Base-by-base conservation (phyloP, 1,140 invertebrate species). In the Delia radicum region DNA sequence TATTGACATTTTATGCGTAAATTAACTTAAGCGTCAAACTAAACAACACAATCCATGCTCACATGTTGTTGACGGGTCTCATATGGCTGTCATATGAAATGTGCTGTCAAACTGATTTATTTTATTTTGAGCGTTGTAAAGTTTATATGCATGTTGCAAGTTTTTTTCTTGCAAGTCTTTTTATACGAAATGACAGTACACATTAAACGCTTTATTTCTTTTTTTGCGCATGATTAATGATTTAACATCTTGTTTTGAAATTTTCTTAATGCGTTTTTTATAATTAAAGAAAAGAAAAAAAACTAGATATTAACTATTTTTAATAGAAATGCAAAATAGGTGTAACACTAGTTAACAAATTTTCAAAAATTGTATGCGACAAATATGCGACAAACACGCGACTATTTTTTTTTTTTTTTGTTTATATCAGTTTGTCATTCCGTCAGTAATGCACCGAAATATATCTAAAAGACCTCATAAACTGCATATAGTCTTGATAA, bases 1-100 rank as follows among this genome's bases (percentile, higher is more conserved):
- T 69, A 69, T 69, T 69, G 65, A 69, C 65, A 69, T 69, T 69
- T 69, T 69, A 33, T 69, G 65, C 65, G 65, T 69, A 69, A 69
- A 69, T 69, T 69, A 69, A 69, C 65, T 69, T 69, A 21, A 69
- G 27, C 65, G 65, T 69, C 65, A 69, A 69, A 18, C 48, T 55
- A 21, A 37, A 55, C 48, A 55, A 37, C 48, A 55, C 48, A 55
- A n/a, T 7, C 10, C 42, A 15, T 48, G n/a, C 42, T 12, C 15
- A 15, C n/a, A 7, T 24, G 48, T 37, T 69, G 65, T 21, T 69
- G 65, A 33, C 65, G 31, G 29, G 65, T 29, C 21, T 69, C 65
- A 69, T 69, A 33, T 69, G 65, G n/a, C 29, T 69, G 65, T 69
- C 65, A 69, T 69, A 69, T 33, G 31, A 69, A 69, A 69, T 69